Evolutionary conservation across 2,113 vertebrate species (phyloP).

Genomic region (Eptesicus fuscus): DNA sequence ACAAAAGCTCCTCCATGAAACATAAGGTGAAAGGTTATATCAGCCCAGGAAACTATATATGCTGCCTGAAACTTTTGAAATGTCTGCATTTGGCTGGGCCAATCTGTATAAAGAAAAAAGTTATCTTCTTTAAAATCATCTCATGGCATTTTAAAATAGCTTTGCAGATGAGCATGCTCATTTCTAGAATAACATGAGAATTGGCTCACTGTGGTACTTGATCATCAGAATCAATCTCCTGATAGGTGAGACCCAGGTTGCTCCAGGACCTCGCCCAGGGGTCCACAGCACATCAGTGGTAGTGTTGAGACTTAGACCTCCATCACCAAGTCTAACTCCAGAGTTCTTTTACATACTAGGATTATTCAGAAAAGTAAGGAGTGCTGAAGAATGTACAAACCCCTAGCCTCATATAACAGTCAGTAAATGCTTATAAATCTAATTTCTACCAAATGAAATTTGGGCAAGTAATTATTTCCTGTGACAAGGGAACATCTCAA

Average conservation of each 20-base stretch:
- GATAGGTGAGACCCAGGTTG: not conserved
- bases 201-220: accelerated
- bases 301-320: not conserved
- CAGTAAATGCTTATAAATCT: not conserved
- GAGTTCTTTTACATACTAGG: not conserved
- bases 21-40: not conserved
- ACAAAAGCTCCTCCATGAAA: not conserved
- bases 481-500: not conserved
- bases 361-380: not conserved
- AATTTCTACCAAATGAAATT: conserved; percentile 2
- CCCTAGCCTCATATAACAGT: not conserved
- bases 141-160: not conserved
- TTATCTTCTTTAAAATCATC: not conserved
- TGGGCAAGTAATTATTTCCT: not conserved
- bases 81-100: not conserved
- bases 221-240: not conserved
- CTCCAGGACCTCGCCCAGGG: not conserved
- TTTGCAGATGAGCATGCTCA: not conserved
- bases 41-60: not conserved
- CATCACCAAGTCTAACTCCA: not conserved
- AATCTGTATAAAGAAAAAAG: not conserved
- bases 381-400: not conserved
- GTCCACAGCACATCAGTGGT: not conserved
- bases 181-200: not conserved
- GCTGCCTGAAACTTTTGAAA: not conserved